Percentiles rank a stretch among this genome's conserved stretches.
Evolutionary conservation across 2,113 vertebrate genomes (phyloP).

Genomic region (Nymphicus hollandicus): DNA sequence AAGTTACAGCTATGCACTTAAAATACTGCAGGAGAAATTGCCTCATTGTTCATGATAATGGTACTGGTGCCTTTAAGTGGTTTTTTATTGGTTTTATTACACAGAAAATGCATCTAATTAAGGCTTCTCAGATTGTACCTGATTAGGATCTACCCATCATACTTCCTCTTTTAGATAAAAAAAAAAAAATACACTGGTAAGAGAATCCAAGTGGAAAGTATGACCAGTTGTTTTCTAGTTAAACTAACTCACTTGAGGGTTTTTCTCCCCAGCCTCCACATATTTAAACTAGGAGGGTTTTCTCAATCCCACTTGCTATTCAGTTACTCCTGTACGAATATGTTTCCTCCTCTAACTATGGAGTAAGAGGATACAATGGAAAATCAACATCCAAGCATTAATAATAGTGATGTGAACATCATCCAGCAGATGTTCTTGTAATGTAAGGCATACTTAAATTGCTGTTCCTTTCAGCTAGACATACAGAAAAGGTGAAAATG

Average conservation of each 20-base stretch:
- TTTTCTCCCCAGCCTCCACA: background rate
- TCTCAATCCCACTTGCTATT: background rate
- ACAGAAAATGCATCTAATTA: conserved; percentile 23
- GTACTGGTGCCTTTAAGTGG: background rate
- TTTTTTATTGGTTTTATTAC: conserved; percentile 19
- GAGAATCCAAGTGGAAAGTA: background rate
- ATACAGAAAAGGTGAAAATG: background rate
- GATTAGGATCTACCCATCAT: background rate
- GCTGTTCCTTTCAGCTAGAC: background rate
- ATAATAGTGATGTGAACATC: background rate
- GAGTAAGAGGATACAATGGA: background rate
- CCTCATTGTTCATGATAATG: conserved; percentile 48
- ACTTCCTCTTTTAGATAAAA: background rate
- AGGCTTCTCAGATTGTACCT: background rate
- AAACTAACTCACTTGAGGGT: background rate
- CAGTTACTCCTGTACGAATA: background rate
- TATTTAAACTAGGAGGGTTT: background rate
- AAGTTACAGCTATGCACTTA: background rate
- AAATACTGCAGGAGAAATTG: conserved; percentile 9
- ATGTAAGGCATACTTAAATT: background rate
- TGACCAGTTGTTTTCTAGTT: background rate
- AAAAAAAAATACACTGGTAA: background rate
- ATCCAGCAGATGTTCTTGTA: background rate
- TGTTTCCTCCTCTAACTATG: accelerated
- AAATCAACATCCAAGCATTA: background rate